Evolutionary conservation across 2,888 invertebrate species (phyloP).

Genomic region (Isoperla grammatica): DNA sequence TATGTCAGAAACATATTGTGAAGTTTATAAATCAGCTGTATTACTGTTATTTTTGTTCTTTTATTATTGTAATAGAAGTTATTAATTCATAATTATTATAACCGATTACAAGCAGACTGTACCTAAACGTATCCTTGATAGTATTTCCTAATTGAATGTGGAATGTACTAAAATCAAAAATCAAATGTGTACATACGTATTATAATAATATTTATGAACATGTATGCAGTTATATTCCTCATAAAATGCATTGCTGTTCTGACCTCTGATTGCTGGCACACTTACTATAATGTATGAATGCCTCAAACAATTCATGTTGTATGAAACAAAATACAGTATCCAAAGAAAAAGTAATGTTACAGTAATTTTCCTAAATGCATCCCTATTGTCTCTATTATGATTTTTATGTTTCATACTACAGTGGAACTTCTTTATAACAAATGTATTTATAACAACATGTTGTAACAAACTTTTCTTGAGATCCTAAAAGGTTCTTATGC

Average conservation of each 20-base stretch:
- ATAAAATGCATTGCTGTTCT: constrained; percentile 8
- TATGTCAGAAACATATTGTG: no score
- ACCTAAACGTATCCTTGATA: background rate
- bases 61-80: no score
- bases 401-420: no score
- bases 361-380: no score
- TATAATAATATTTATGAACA: constrained; percentile 22
- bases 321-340: constrained; percentile 17
- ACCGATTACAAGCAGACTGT: constrained; percentile 11
- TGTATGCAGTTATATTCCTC: constrained; percentile 18
- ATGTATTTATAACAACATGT: no score
- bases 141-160: background rate
- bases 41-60: no score
- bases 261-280: constrained; percentile 5
- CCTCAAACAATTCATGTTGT: constrained; percentile 20
- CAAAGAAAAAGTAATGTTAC: constrained; percentile 1
- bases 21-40: no score
- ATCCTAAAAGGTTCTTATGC: no score
- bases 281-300: constrained; percentile 18
- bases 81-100: background rate
- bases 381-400: no score
- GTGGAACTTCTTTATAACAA: no score
- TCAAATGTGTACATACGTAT: constrained; percentile 20
- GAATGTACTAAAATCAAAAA: constrained; percentile 18
- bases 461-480: no score